A percentile compares a stretch with the other conserved stretches of the same genome.
These are phyloP conservation scores for Elaeidobius kamerunicus DNA, from an alignment of 2,888 invertebrate species.

Conservation along the genomic window DNA sequence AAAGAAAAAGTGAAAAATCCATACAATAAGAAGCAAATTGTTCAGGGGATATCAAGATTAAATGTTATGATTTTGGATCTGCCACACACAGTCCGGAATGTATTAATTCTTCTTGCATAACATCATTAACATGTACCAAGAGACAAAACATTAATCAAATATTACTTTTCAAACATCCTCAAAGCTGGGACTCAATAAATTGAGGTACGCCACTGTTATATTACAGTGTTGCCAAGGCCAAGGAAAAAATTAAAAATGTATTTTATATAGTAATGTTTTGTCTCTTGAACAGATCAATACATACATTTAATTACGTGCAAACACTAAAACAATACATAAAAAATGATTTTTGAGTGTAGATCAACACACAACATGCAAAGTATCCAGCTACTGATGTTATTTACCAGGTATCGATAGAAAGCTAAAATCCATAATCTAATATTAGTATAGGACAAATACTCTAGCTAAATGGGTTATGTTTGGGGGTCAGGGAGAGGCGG, in stretches of 20 bases:
- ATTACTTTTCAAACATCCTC: not conserved
- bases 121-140: not conserved
- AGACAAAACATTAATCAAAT: not conserved
- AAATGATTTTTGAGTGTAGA: not conserved
- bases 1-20: not conserved
- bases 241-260: not conserved
- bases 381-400: not conserved
- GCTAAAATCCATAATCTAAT: no score
- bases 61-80: no score
- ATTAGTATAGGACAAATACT: no score
- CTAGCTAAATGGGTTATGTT: no score
- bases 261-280: no score
- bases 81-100: no score
- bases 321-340: not conserved
- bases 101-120: no score
- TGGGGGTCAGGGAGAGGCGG: not conserved
- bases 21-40: no score
- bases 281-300: no score
- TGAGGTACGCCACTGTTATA: no score
- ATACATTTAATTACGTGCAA: not conserved
- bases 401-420: not conserved
- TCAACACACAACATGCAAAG: not conserved
- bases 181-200: no score
- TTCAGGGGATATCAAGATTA: no score
- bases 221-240: not conserved